A percentile compares a stretch with the other conserved stretches of the same genome.
phyloP scores from a whole-genome alignment of 2,113 vertebrate species.

The Dolichotis patagonum region DNA sequence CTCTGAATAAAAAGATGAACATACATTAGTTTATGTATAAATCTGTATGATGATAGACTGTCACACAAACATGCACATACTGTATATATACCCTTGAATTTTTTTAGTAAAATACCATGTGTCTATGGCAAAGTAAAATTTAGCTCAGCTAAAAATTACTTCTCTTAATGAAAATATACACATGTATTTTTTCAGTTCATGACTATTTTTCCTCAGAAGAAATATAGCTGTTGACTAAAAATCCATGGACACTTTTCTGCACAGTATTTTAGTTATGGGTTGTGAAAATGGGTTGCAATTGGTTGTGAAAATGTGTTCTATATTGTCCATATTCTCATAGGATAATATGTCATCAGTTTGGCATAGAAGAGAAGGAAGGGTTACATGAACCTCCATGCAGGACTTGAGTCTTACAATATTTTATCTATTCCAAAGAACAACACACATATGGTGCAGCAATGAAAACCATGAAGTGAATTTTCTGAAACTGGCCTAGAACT shows the following conservation, averaged over 20 bases:
- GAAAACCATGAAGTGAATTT: slow-evolving; percentile 70
- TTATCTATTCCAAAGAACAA: slow-evolving; percentile 65
- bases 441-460: slow-evolving; percentile 7
- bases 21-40: background rate
- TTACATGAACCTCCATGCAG: slow-evolving; percentile 33
- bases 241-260: background rate
- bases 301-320: background rate
- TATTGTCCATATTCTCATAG: background rate
- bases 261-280: background rate
- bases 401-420: slow-evolving; percentile 48
- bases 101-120: slow-evolving; percentile 79
- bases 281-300: background rate
- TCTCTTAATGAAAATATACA: slow-evolving; percentile 79
- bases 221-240: slow-evolving; percentile 32
- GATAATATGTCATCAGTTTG: slow-evolving; percentile 46
- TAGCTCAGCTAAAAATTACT: slow-evolving; percentile 79
- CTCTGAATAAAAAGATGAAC: background rate
- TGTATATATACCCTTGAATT: background rate
- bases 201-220: slow-evolving; percentile 52
- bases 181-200: slow-evolving; percentile 69
- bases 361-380: slow-evolving; percentile 53
- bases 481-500: slow-evolving; percentile 61
- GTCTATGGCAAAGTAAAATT: slow-evolving; percentile 82
- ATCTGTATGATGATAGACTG: slow-evolving; percentile 64
- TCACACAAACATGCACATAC: background rate